Evolutionary conservation across 2,888 invertebrate species (phyloP), one percentile per base, ranked within the genome.

Genomic region (Selenia dentaria): DNA sequence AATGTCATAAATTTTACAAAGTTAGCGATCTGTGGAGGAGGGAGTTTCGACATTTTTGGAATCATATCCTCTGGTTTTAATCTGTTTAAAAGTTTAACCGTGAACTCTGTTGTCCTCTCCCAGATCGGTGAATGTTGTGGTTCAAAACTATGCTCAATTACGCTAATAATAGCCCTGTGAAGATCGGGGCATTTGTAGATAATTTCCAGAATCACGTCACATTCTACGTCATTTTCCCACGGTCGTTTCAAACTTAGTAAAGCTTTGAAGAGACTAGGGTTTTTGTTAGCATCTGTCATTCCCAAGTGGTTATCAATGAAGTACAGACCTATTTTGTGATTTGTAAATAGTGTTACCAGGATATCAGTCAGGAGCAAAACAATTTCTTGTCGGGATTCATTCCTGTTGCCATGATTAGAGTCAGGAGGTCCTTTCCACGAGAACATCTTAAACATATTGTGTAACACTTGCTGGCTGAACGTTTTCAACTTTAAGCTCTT

Each of bases 401-500:
- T 78, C 54, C 60, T 85, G 1, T 70, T 68, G 46, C 86, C 91
- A 39, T 74, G 79, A 12, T 66, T 74, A 0, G 81, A 70, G 37
- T 89, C 91, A 10, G 83, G 84, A 0, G 95, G 94, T 0, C 95
- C 96, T 63, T 92, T 93, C 96, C 96, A 96, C 56, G 94, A 93
- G 59, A 94, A 96, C 1, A 96, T 79, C 64, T 92, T 92, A 2
- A 94, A 92, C 40, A 96, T 82, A 71, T 93, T 92, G 59, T 93
- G 93, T n/a, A 96, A 77, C 12, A 93, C 92, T 49, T 92, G 88
- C 32, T 94, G 93, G 62, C 92, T 94, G 59, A 96, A 96, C 0
- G 94, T 92, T 60, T 92, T 93, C 33, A 96, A 83, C 74, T 96
- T 96, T 24, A 92, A 88, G 1, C 95, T 95, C 82, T 96, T 96